A percentile compares a stretch with the other conserved stretches of the same genome.
Evolutionary conservation across 2,888 invertebrate genomes (phyloP).

Genomic region (Hemaris fuciformis): DNA sequence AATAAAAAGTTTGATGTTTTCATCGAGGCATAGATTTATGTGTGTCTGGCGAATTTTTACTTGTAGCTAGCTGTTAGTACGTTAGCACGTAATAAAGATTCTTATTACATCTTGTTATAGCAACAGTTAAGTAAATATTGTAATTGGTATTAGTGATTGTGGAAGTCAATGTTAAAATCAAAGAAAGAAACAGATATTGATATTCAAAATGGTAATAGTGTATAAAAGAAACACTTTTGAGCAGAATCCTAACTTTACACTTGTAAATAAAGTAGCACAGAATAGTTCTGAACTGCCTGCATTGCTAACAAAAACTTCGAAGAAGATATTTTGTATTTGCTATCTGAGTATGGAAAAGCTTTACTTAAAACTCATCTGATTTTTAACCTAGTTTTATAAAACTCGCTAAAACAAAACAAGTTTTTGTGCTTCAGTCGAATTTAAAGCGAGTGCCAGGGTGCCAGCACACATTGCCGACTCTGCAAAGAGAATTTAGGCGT

Average conservation of each 20-base stretch:
- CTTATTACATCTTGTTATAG: neutral
- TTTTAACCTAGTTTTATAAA: slow-evolving; percentile 3
- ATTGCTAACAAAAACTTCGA: neutral
- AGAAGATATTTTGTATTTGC: neutral
- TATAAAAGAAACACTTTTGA: neutral
- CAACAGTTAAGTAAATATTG: neutral
- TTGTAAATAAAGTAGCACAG: neutral
- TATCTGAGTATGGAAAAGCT: neutral
- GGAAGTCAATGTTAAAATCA: neutral
- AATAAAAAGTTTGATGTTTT: slow-evolving; percentile 32
- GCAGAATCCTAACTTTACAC: neutral
- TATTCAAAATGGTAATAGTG: too few species aligned
- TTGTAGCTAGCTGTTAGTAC: slow-evolving; percentile 6
- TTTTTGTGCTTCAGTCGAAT: neutral
- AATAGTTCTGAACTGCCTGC: neutral
- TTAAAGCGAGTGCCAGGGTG: neutral
- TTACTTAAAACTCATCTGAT: neutral
- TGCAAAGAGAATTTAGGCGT: slow-evolving; percentile 24
- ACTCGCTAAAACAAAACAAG: neutral
- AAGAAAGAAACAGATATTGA: too few species aligned
- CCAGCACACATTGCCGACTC: neutral
- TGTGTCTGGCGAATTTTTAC: neutral
- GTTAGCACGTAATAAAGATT: neutral
- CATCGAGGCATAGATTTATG: slow-evolving; percentile 12
- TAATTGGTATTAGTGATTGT: neutral